Evolutionary conservation across 1,140 invertebrate genomes (phyloP).

Genomic region (Anthonomus grandis): DNA sequence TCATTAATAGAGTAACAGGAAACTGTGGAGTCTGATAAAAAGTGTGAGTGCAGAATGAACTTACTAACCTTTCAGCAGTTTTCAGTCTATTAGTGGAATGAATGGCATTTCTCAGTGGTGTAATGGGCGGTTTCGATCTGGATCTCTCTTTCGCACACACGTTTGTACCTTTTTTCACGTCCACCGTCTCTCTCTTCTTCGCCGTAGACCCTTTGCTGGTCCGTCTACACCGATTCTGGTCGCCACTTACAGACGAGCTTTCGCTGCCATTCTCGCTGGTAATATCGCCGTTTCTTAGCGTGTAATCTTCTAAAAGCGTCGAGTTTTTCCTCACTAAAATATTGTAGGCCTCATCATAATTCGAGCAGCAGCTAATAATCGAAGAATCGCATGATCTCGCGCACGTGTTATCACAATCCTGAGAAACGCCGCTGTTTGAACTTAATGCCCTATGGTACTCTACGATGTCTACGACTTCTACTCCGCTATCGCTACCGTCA

Average conservation of each 20-base stretch:
- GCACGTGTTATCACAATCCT: slow-evolving; percentile 57
- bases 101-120: slow-evolving; percentile 48
- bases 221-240: slow-evolving; percentile 40
- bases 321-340: slow-evolving; percentile 52
- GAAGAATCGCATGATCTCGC: slow-evolving; percentile 68
- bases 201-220: slow-evolving; percentile 37
- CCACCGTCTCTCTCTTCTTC: slow-evolving; percentile 36
- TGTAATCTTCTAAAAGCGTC: slow-evolving; percentile 49
- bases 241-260: slow-evolving; percentile 64
- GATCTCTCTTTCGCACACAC: slow-evolving; percentile 41
- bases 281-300: slow-evolving; percentile 51
- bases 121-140: slow-evolving; percentile 46
- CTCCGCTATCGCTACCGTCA: slow-evolving; percentile 75
- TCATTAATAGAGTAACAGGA: too few relatives aligned
- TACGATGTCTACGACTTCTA: slow-evolving; percentile 62
- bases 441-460: slow-evolving; percentile 52
- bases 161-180: slow-evolving; percentile 43
- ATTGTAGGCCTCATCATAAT: slow-evolving; percentile 60
- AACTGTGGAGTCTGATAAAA: too few relatives aligned
- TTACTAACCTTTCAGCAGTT: slow-evolving; percentile 36
- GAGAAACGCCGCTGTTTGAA: slow-evolving; percentile 59
- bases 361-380: slow-evolving; percentile 70
- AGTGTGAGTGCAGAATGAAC: too few relatives aligned
- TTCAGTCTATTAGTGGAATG: slow-evolving; percentile 52
- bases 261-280: slow-evolving; percentile 71